Conservation (phyloP, 2,888 invertebrate genomes). For the Cerceris rybyensis region DNA sequence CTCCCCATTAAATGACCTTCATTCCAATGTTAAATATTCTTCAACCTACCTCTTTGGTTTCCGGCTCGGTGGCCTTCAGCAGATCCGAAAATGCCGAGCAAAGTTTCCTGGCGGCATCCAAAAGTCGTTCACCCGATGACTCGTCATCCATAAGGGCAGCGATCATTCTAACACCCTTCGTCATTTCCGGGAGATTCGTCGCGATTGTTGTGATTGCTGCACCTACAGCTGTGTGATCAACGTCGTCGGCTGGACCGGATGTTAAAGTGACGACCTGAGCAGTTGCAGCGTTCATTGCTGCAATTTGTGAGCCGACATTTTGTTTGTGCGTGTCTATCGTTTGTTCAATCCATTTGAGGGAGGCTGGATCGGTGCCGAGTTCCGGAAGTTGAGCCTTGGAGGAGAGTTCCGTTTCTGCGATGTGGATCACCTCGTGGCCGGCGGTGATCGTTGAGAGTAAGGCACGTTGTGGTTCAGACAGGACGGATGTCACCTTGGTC, state of each 20-base stretch:
- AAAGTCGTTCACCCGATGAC: constrained; percentile 90
- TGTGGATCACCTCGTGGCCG: constrained; percentile 93
- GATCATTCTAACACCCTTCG: constrained; percentile 96
- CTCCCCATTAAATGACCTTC: neutral
- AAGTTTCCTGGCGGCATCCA: constrained; percentile 95
- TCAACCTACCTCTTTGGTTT: constrained; percentile 89
- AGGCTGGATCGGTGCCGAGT: constrained; percentile 92
- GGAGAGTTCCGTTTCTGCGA: constrained; percentile 91
- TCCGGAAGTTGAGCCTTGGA: constrained; percentile 87
- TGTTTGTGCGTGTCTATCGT: constrained; percentile 97
- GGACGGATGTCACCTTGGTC: constrained; percentile 92
- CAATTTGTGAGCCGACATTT: constrained; percentile 97
- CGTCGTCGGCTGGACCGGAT: constrained; percentile 91
- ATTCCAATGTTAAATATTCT: neutral
- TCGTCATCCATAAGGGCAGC: constrained; percentile 96
- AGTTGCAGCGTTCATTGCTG: constrained; percentile 99
- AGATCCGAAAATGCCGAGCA: constrained; percentile 97
- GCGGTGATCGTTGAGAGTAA: constrained; percentile 94
- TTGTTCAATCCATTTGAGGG: constrained; percentile 96
- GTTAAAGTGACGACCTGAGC: constrained; percentile 97
- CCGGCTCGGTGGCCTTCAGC: constrained; percentile 97
- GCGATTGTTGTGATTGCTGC: constrained; percentile 99
- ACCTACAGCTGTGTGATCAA: constrained; percentile 97
- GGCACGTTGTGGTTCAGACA: constrained; percentile 96
- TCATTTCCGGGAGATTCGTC: constrained; percentile 97